Base-by-base conservation (phyloP, 1,140 invertebrate genomes). In the Charaxes varanes region DNA sequence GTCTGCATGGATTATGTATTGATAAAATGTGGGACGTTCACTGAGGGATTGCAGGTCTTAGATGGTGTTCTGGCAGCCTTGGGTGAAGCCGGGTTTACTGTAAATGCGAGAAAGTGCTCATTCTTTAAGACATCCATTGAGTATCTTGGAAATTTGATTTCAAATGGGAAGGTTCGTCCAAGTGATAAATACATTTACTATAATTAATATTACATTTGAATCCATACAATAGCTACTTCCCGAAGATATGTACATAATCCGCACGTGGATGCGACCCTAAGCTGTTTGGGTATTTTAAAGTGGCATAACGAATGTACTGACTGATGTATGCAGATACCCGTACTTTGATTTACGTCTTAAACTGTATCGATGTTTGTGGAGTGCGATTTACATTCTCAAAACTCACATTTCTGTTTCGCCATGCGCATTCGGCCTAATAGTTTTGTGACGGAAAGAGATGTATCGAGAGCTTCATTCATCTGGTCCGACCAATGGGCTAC, bases 121-220 rank as follows among this genome's bases (percentile, higher is more conserved):
- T 62, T 68, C 19, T 62, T 61, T 31, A 59, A 57, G 26, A 35
- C 28, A 2, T 52, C 51, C 1, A 53, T 62, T 15, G 54, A 63
- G 32, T 67, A 67, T 26, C 28, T 67, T 2, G 63, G 60, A 4
- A 58, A 59, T 24, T 10, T 62, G 2, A 40, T 66, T 8, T 6
- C 35, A 16, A 26, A 58, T 8, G 57, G 55, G 1, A 44, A 42
- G 30, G 55, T 68, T 24, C 16, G 34, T 24, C 51, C 44, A 7
- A 43, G 40, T 4, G n/a, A n/a, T n/a, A n/a, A n/a, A n/a, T n/a
- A n/a, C n/a, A n/a, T n/a, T n/a, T n/a, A n/a, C n/a, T n/a, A n/a
- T n/a, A n/a, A n/a, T n/a, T n/a, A n/a, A n/a, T n/a, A n/a, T n/a
- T n/a, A n/a, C n/a, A n/a, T n/a, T n/a, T n/a, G n/a, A n/a, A n/a